Conservation (phyloP, 2,888 invertebrate genomes). For the Leptarthrus brevirostris region DNA sequence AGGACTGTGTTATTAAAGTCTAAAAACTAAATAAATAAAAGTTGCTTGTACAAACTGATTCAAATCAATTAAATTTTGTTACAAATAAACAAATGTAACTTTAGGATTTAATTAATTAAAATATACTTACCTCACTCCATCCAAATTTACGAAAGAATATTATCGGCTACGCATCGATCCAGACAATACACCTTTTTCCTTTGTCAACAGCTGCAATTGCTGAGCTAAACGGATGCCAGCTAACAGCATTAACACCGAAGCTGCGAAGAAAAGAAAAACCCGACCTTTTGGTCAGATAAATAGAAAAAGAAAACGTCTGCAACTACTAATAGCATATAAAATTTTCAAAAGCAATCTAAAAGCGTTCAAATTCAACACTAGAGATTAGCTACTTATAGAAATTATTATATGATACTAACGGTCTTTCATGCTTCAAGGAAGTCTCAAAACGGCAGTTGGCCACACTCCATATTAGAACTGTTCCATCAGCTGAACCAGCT, state of each 20-base stretch:
- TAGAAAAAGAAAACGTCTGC: slow-evolving; percentile 48
- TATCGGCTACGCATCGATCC: slow-evolving; percentile 72
- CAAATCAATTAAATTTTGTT: no score
- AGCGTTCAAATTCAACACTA: slow-evolving; percentile 45
- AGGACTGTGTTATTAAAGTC: no score
- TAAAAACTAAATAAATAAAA: no score
- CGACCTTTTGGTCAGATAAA: slow-evolving; percentile 52
- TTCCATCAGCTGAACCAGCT: slow-evolving; percentile 92
- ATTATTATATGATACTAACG: slow-evolving; percentile 78
- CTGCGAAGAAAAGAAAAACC: slow-evolving; percentile 70
- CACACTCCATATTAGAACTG: slow-evolving; percentile 90
- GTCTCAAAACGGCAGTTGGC: slow-evolving; percentile 79
- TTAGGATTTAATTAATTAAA: no score
- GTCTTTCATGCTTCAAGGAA: slow-evolving; percentile 79
- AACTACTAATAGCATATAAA: slow-evolving; percentile 34
- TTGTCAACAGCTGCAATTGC: slow-evolving; percentile 86
- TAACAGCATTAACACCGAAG: slow-evolving; percentile 85
- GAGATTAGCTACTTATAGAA: no score
- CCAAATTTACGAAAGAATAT: neutral
- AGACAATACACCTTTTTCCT: slow-evolving; percentile 82
- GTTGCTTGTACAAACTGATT: no score
- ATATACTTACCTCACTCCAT: no score
- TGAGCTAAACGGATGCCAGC: slow-evolving; percentile 88
- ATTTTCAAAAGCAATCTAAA: slow-evolving; percentile 21
- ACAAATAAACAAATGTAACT: no score